Percentiles rank a stretch among this genome's conserved stretches.
These are phyloP conservation scores for Gastrophysa polygoni DNA, from an alignment of 2,888 invertebrate genomes.

Conservation along the genomic window DNA sequence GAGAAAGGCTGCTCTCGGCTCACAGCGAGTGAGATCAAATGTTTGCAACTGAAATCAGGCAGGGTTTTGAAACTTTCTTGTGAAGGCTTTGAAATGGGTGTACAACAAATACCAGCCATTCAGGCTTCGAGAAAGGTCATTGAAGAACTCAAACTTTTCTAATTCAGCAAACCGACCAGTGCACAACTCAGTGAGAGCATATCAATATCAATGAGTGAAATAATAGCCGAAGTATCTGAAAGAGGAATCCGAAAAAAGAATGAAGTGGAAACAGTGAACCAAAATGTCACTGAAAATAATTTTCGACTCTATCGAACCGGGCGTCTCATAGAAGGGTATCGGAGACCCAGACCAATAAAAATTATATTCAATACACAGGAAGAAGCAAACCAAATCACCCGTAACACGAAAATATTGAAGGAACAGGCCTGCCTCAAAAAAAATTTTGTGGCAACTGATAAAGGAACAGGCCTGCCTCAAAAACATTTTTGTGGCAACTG, in stretches of 20 bases:
- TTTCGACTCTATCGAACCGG: background rate
- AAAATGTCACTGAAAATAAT: background rate
- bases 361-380: background rate
- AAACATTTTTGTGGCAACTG: constrained; percentile 20
- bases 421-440: constrained; percentile 9
- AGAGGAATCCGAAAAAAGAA: background rate
- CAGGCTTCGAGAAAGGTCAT: background rate
- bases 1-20: background rate
- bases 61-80: background rate
- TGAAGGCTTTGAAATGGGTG: background rate
- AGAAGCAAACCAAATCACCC: background rate
- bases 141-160: background rate
- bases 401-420: too few relatives aligned
- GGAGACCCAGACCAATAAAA: background rate
- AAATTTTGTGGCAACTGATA: constrained; percentile 20
- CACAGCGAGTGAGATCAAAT: background rate
- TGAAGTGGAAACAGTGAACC: background rate
- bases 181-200: background rate
- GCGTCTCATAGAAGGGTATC: background rate
- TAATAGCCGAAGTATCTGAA: background rate
- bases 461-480: constrained; percentile 18
- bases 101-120: background rate
- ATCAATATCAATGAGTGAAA: background rate
- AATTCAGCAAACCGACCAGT: too few relatives aligned
- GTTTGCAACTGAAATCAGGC: background rate